Base-by-base conservation (phyloP, 2,113 vertebrate species). In the Lepus timidus region DNA sequence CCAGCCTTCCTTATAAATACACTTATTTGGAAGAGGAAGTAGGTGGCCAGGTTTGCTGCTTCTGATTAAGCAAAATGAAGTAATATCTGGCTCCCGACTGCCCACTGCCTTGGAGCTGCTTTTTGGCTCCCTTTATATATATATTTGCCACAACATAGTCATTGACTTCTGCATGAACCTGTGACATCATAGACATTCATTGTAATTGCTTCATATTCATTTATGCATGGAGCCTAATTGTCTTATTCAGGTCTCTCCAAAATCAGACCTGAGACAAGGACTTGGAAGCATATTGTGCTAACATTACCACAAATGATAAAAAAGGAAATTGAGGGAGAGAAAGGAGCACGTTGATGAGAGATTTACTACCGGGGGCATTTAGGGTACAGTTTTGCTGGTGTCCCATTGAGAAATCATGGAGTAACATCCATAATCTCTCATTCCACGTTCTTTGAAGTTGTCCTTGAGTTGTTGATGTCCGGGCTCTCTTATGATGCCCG, bases 81-180 rank as follows among this genome's bases (percentile, higher is more conserved):
- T 0, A 1, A 23, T 16, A 1, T 58, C 55, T 73, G 55, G 78
- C 44, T 6, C 10, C 1, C 9, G 7, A 39, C 9, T 55, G 2
- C 12, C 17, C 14, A 9, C 44, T 44, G 44, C 44, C 44, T 44
- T 33, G 51, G 11, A 58, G 29, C 64, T 51, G 55, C 31, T 78
- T 75, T 73, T 31, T 6, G 13, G 73, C 12, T 64, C 49, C 9
- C 1, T 91, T 76, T 93, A 49, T 51, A 71, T 44, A 7, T 44
- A 44, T 44, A 44, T 44, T 44, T 44, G 44, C 44, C 14, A 13
- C 13, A 8, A 36, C 14, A 74, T 13, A n/a, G 61, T 58, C 36
- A 22, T 75, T 8, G 31, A 52, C 55, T 73, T 2, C 22, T 58
- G 33, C 14, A n/a, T 31, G 13, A 84, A 62, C 29, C 64, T 94